Evolutionary conservation across 2,113 vertebrate genomes (phyloP).

Genomic region (Asarcornis scutulata): DNA sequence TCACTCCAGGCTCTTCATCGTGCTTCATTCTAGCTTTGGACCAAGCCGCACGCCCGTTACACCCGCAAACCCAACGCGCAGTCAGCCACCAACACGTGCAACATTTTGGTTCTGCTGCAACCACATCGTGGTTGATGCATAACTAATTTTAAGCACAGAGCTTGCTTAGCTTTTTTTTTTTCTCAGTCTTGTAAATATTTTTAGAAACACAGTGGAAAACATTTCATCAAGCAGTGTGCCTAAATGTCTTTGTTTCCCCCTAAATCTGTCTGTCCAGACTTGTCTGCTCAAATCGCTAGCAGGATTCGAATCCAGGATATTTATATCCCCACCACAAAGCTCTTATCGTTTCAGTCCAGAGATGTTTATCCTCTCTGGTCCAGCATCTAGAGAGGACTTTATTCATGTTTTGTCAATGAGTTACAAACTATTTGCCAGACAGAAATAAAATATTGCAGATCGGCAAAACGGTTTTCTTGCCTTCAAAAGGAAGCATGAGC

Average conservation of each 20-base stretch:
- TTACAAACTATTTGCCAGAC: constrained; percentile 25
- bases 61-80: neutral
- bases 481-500: neutral
- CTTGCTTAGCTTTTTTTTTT: constrained; percentile 2
- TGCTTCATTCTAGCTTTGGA: neutral
- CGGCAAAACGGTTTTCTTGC: neutral
- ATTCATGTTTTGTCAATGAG: constrained; percentile 7
- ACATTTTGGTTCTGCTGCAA: neutral
- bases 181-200: neutral
- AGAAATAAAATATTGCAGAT: neutral
- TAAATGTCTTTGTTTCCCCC: accelerated
- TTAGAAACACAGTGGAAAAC: neutral
- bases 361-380: neutral
- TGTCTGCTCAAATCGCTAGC: neutral
- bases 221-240: neutral
- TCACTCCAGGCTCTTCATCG: accelerated
- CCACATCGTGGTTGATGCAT: neutral
- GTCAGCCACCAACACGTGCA: accelerated
- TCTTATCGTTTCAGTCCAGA: neutral
- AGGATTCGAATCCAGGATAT: neutral
- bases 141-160: neutral
- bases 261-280: neutral
- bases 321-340: neutral
- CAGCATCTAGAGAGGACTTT: neutral
- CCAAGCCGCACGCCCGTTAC: neutral